Conservation (phyloP, 2,888 invertebrate species). For the Drosophila affinis region DNA sequence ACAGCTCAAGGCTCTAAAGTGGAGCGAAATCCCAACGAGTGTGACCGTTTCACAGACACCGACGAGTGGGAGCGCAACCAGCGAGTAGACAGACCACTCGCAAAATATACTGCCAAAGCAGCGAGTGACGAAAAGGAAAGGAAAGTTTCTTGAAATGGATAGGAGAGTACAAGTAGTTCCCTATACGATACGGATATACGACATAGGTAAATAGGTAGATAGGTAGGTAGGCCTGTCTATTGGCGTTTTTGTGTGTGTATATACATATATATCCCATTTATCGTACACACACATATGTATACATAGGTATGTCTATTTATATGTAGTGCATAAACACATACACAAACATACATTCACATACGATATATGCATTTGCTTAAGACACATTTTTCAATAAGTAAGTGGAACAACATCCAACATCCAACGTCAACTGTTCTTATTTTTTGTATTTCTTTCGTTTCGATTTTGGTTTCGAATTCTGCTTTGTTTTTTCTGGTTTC, state of each 20-base stretch:
- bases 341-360: not conserved
- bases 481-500: constrained; percentile 6
- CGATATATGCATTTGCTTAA: constrained; percentile 54
- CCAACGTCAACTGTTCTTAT: constrained; percentile 30
- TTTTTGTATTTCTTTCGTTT: not conserved
- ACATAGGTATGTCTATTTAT: constrained; percentile 25
- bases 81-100: not conserved
- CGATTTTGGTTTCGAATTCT: not conserved
- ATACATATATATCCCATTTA: constrained; percentile 40
- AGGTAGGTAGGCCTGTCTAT: constrained; percentile 16
- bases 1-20: not conserved
- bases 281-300: constrained; percentile 23
- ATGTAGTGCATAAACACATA: constrained; percentile 18
- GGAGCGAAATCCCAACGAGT: not conserved
- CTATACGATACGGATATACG: constrained; percentile 49
- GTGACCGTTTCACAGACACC: not conserved
- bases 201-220: constrained; percentile 19
- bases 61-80: not conserved
- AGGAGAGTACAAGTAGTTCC: constrained; percentile 21
- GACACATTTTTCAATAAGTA: constrained; percentile 76
- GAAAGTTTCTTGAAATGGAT: constrained; percentile 13
- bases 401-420: constrained; percentile 61
- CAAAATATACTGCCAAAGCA: not conserved
- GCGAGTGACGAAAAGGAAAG: not conserved
- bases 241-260: not conserved